These are phyloP conservation scores for Axea sp. DNA, from an alignment of 2,888 invertebrate species.

Conservation along the genomic window DNA sequence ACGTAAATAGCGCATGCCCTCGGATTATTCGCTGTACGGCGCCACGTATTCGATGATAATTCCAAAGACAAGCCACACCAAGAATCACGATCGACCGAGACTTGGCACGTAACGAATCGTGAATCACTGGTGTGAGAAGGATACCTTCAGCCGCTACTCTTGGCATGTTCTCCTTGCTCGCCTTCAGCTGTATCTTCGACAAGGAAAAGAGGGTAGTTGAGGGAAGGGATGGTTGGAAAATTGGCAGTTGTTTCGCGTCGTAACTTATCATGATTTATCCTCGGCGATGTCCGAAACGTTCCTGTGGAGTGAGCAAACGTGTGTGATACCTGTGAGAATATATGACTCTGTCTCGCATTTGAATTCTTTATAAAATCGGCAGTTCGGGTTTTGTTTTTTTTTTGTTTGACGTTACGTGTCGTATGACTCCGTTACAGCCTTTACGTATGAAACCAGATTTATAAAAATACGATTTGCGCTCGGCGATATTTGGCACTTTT, in stretches of 20 bases:
- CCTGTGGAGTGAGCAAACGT: constrained; percentile 55
- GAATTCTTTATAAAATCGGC: constrained; percentile 78
- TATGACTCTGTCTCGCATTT: constrained; percentile 52
- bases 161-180: constrained; percentile 48
- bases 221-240: constrained; percentile 58
- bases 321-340: constrained; percentile 62
- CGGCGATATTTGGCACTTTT: constrained; percentile 77
- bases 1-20: too few species aligned
- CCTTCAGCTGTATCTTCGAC: constrained; percentile 23
- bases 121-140: too few species aligned
- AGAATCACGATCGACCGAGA: constrained; percentile 52
- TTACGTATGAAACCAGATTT: constrained; percentile 79
- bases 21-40: too few species aligned
- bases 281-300: constrained; percentile 48
- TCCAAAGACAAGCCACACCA: constrained; percentile 38
- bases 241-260: constrained; percentile 74
- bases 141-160: constrained; percentile 17
- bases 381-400: constrained; percentile 71
- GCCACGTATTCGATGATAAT: constrained; percentile 44
- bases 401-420: constrained; percentile 64
- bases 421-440: constrained; percentile 73
- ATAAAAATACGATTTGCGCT: constrained; percentile 79
- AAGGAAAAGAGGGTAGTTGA: not conserved
- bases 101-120: constrained; percentile 57
- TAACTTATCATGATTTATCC: constrained; percentile 51